These are phyloP conservation scores for Plemyria rubiginata DNA, from an alignment of 2,888 invertebrate species.

Conservation along the genomic window DNA sequence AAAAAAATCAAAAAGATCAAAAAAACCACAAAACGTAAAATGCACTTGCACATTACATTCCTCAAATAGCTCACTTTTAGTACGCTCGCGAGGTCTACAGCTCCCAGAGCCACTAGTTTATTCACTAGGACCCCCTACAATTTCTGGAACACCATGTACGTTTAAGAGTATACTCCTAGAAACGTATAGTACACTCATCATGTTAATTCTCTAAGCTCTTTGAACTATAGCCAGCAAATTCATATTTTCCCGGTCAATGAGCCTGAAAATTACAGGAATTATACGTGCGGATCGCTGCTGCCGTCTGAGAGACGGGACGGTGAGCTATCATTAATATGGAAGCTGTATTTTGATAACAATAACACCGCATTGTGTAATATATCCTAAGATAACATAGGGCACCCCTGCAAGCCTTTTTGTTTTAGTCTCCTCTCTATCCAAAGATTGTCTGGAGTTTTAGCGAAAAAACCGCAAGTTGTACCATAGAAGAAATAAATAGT, in stretches of 20 bases:
- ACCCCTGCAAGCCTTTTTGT: no score
- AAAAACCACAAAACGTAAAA: no score
- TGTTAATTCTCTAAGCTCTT: slow-evolving; percentile 64
- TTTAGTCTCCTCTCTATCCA: no score
- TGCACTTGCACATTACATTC: no score
- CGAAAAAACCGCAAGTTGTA: no score
- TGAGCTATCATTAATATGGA: slow-evolving; percentile 1
- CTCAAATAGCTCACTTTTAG: no score
- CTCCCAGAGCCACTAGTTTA: no score
- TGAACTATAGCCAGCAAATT: slow-evolving; percentile 64
- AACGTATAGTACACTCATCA: slow-evolving; percentile 44
- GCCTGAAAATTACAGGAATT: slow-evolving; percentile 68
- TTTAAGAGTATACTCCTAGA: not conserved
- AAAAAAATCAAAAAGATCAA: no score
- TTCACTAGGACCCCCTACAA: not conserved
- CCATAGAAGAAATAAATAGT: no score
- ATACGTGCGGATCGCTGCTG: slow-evolving; percentile 56
- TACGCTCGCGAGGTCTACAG: no score
- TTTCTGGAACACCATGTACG: not conserved
- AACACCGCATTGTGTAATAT: not conserved
- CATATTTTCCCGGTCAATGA: slow-evolving; percentile 71
- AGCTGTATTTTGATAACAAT: not conserved
- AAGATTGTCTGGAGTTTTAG: no score
- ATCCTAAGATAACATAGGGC: not conserved
- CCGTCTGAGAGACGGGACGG: slow-evolving; percentile 13